Conservation (phyloP, 2,797 vertebrate species). For the Emydoidea blandingii region DNA sequence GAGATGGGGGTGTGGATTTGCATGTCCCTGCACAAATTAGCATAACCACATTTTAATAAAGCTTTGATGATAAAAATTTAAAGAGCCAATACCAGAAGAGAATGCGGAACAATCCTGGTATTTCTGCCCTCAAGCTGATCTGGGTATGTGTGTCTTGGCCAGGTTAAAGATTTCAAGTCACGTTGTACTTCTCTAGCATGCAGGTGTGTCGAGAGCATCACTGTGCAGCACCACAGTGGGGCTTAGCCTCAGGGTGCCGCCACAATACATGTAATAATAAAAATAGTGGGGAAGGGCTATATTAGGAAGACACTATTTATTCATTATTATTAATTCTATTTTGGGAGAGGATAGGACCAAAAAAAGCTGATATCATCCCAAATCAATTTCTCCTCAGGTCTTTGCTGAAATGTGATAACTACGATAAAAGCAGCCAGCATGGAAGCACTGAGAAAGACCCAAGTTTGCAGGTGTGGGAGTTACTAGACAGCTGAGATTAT, state of each 20-base stretch:
- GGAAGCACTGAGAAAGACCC: background rate
- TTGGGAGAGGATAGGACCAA: background rate
- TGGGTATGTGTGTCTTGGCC: background rate
- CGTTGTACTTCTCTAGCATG: no score
- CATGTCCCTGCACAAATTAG: background rate
- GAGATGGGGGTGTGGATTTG: conserved; percentile 22
- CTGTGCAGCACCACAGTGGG: background rate
- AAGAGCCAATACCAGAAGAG: background rate
- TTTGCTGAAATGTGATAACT: background rate
- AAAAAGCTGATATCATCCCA: background rate
- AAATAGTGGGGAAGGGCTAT: background rate
- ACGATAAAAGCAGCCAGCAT: background rate
- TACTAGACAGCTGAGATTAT: background rate
- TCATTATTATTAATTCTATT: background rate
- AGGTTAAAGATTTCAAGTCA: background rate
- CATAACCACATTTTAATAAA: background rate
- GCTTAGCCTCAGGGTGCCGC: background rate
- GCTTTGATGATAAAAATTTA: background rate
- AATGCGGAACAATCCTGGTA: no score
- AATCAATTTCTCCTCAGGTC: background rate
- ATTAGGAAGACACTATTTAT: background rate
- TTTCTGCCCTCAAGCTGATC: background rate
- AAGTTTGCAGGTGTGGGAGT: no score
- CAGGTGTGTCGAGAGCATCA: background rate
- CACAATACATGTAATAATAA: background rate